These are phyloP conservation scores for Lasioglossum villosulum DNA, from an alignment of 2,888 invertebrate genomes.

Conservation along the genomic window DNA sequence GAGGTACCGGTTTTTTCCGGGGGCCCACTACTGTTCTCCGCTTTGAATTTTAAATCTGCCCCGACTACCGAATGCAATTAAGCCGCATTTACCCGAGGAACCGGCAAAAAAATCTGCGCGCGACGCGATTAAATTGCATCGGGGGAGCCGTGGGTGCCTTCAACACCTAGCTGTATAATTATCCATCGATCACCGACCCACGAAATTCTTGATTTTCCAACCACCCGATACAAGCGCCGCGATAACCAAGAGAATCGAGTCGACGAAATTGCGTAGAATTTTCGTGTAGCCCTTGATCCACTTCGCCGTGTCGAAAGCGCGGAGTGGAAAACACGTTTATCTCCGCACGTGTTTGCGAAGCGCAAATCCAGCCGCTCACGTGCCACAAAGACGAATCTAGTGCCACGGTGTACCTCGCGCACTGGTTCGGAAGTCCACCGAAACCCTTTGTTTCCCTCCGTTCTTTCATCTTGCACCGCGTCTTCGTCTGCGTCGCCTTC, in stretches of 20 bases:
- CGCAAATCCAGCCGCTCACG: constrained; percentile 43
- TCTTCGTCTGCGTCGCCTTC: constrained; percentile 11
- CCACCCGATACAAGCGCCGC: background rate
- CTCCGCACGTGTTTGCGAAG: constrained; percentile 36
- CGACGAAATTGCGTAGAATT: background rate
- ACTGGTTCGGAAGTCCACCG: constrained; percentile 30
- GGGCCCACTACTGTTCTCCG: constrained; percentile 40
- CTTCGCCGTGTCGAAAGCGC: background rate
- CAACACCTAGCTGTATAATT: constrained; percentile 33
- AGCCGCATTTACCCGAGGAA: constrained; percentile 30
- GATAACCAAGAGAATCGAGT: background rate
- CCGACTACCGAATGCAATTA: constrained; percentile 57
- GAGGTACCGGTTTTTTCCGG: constrained; percentile 61
- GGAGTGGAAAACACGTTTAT: constrained; percentile 18
- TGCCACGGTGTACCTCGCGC: constrained; percentile 8
- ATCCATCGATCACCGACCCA: background rate
- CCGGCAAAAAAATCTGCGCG: constrained; percentile 1
- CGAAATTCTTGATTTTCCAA: background rate
- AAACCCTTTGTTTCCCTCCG: constrained; percentile 50
- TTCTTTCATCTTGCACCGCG: background rate
- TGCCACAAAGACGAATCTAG: constrained; percentile 36
- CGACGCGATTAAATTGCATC: constrained; percentile 28
- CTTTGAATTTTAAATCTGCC: constrained; percentile 67
- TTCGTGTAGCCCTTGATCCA: constrained; percentile 14
- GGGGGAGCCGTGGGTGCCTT: constrained; percentile 14